These are phyloP conservation scores for Apamea monoglypha DNA, from an alignment of 2,888 invertebrate genomes.

Conservation along the genomic window DNA sequence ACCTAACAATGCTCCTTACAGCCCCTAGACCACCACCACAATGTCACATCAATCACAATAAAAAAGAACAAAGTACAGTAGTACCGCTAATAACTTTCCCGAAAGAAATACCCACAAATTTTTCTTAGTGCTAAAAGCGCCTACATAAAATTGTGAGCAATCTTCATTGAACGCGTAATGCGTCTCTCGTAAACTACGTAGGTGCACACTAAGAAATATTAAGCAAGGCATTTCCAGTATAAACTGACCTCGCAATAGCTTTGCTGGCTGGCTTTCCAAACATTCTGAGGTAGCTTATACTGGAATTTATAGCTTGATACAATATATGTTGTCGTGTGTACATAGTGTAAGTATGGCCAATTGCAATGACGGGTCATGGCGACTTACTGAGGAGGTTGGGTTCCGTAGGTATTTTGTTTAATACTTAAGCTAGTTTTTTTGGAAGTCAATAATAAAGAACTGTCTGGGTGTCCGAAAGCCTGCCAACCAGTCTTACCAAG, in stretches of 20 bases:
- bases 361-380: conserved; percentile 7
- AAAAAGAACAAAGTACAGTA: conserved; percentile 13
- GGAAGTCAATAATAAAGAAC: too few species aligned
- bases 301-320: neutral
- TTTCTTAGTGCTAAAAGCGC: neutral
- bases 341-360: too few species aligned
- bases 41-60: conserved; percentile 14
- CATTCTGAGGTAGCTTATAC: neutral
- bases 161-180: conserved; percentile 28
- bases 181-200: conserved; percentile 23
- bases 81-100: conserved; percentile 4
- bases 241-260: neutral
- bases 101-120: neutral
- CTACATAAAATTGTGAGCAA: conserved; percentile 29
- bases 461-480: too few species aligned
- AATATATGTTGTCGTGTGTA: too few species aligned
- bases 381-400: neutral
- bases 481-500: too few species aligned
- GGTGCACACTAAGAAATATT: neutral
- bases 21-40: neutral
- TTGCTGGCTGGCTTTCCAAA: neutral
- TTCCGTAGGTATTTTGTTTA: conserved; percentile 15
- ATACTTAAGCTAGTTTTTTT: too few species aligned
- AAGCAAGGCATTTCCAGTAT: neutral
- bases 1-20: too few species aligned